Evolutionary conservation across 2,888 invertebrate species (phyloP), one percentile per base, ranked within the genome.

Genomic region (Ligdia adustata): DNA sequence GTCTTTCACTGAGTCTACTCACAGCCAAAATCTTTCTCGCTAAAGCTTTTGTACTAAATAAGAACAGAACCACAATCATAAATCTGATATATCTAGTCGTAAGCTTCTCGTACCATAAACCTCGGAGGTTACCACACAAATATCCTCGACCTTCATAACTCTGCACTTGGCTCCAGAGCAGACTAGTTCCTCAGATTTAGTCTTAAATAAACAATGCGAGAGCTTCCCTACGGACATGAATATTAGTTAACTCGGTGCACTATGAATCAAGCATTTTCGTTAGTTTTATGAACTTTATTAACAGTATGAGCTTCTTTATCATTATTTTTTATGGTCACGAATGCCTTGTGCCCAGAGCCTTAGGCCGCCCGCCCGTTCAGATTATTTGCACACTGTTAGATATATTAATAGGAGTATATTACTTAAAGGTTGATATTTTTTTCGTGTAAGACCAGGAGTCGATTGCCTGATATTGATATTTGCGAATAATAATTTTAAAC

Each of bases 191-290:
- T 42, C 42, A 42, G 42, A 43, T 43, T 37, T 28, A n/a, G 20
- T 33, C 26, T 45, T 51, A 42, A 42, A 52, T 52, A 52, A 52
- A 43, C 51, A 46, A 52, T 46, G 46, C 39, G 38, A 31, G n/a
- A 41, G 11, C 41, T 16, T 6, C 41, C 32, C 41, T 34, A 18
- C 33, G 20, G 28, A 46, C 45, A 52, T 52, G 47, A 43, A 60
- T 55, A 57, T 62, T 49, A 57, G 61, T 43, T 54, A 57, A 47
- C 44, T 26, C 12, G 26, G 49, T 53, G 44, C 41, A 55, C 57
- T 62, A 71, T 72, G 66, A 69, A 70, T 70, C 64, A 69, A 55
- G 33, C 12, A 18, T 42, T 42, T 38, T 18, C 20, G 11, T 31
- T 40, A 22, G 48, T 32, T 26, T 18, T 20, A n/a, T 13, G 13